A percentile compares a stretch with the other conserved stretches of the same genome.
Conservation (phyloP, 2,888 invertebrate genomes). For the Mesorhabditis spiculigera region DNA sequence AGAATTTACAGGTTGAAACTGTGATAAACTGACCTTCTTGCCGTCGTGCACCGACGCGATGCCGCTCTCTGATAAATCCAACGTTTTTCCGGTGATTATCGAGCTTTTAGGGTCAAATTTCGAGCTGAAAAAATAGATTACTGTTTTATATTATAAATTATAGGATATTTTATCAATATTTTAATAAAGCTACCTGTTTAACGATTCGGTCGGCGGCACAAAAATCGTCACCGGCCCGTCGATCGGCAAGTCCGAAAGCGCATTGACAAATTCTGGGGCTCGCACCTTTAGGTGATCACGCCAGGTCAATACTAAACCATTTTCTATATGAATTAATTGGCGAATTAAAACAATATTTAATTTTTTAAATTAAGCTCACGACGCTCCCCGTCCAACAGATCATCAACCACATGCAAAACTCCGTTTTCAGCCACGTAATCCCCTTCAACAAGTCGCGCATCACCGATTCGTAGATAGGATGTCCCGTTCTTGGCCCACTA, state of each 20-base stretch:
- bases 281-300: not conserved
- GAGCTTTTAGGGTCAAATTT: not conserved
- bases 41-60: not conserved
- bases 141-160: not conserved
- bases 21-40: not conserved
- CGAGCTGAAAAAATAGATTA: not conserved
- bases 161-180: too few species aligned
- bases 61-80: not conserved
- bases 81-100: not conserved
- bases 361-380: not conserved
- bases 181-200: not conserved
- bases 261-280: not conserved
- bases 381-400: not conserved
- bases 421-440: conserved; percentile 1
- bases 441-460: not conserved
- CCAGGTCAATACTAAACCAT: not conserved
- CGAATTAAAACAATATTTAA: too few species aligned
- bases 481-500: not conserved
- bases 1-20: not conserved
- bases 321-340: too few species aligned
- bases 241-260: not conserved
- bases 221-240: not conserved
- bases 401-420: not conserved
- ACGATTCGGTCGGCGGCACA: not conserved
- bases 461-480: not conserved